A percentile compares a stretch with the other conserved stretches of the same genome.
phyloP scores from a whole-genome alignment of 1,140 invertebrate species.

The Drosophila littoralis region DNA sequence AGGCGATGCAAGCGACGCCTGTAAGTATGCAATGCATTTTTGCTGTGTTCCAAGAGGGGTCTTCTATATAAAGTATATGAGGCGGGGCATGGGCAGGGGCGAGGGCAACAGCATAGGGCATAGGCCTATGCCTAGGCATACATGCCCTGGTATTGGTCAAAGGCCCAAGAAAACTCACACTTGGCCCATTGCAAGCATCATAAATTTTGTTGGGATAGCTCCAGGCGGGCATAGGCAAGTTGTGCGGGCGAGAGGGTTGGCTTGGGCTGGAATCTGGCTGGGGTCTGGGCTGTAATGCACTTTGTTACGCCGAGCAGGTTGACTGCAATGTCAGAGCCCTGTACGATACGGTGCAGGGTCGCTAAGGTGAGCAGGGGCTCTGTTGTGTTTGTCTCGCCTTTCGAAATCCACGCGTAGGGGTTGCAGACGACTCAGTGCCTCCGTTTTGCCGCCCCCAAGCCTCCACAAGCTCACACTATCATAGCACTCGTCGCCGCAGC shows the following conservation, averaged over 20 bases:
- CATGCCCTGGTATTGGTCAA: conserved; percentile 66
- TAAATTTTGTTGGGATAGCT: conserved; percentile 41
- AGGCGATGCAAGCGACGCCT: conserved; percentile 36
- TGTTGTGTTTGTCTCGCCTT: conserved; percentile 46
- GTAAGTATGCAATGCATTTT: conserved; percentile 72
- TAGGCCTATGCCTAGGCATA: conserved; percentile 15
- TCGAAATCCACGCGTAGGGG: conserved; percentile 17
- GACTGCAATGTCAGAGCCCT: conserved; percentile 24
- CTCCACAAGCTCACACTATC: background rate
- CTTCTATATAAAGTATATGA: conserved; percentile 14
- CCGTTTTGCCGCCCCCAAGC: background rate
- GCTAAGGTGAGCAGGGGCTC: background rate
- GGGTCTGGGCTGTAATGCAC: conserved; percentile 17
- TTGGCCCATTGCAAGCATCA: conserved; percentile 30
- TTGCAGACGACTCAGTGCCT: conserved; percentile 21
- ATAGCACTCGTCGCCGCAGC: conserved; percentile 38
- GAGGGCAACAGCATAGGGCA: background rate
- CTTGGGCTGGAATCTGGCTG: too few relatives aligned
- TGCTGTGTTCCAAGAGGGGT: conserved; percentile 56
- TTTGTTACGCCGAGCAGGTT: conserved; percentile 42
- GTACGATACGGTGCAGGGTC: background rate
- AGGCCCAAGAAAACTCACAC: conserved; percentile 79
- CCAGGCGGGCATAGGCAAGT: background rate
- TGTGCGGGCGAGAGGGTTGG: background rate
- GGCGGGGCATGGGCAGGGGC: background rate